Conservation (phyloP, 2,113 vertebrate genomes). For the Megaceryle torquata region DNA sequence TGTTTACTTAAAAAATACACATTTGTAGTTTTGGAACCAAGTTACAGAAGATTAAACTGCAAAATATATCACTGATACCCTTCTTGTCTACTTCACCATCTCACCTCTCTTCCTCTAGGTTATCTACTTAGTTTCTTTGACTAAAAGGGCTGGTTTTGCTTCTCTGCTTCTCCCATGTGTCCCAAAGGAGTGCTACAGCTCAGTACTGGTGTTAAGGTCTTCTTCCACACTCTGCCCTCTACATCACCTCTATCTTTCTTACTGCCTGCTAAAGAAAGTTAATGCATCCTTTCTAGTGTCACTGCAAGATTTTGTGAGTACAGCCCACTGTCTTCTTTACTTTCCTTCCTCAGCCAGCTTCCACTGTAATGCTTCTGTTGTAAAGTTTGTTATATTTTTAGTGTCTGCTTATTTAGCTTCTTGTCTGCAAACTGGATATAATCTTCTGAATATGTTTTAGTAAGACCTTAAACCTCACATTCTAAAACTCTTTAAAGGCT, state of each 20-base stretch:
- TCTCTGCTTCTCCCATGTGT: background rate
- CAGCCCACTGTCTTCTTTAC: background rate
- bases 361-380: background rate
- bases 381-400: background rate
- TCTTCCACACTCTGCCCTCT: background rate
- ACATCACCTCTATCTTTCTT: background rate
- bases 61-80: background rate
- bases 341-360: background rate
- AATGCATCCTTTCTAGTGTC: background rate
- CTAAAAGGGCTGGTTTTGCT: background rate
- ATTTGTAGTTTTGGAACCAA: background rate
- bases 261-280: background rate
- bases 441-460: background rate
- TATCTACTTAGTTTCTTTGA: background rate
- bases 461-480: background rate
- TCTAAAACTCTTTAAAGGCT: background rate
- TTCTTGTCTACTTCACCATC: background rate
- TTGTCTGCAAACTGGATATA: background rate
- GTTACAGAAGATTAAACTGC: background rate
- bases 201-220: background rate
- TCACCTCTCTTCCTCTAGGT: background rate
- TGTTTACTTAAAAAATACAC: background rate
- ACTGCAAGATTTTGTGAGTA: background rate
- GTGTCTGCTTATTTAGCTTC: background rate
- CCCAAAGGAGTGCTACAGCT: background rate